These are phyloP conservation scores for Plutomurus gul DNA, from an alignment of 1,140 invertebrate genomes.

Conservation along the genomic window DNA sequence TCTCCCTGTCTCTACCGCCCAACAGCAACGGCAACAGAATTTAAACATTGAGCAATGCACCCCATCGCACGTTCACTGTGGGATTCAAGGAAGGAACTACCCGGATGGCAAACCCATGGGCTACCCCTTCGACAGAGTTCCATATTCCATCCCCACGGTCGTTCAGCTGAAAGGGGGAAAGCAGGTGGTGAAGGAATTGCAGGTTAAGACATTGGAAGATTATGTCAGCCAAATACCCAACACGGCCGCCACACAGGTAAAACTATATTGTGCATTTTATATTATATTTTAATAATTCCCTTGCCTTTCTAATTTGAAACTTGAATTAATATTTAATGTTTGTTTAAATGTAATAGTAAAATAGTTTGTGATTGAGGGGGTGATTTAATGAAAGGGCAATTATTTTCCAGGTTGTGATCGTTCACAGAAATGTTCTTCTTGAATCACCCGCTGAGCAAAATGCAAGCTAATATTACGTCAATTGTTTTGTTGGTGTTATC, in stretches of 20 bases:
- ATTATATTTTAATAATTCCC: too few species aligned
- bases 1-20: neutral
- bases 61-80: neutral
- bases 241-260: neutral
- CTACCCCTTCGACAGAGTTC: neutral
- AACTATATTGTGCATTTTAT: too few species aligned
- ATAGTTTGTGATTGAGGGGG: too few species aligned
- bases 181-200: neutral
- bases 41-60: neutral
- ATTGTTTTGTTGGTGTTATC: too few species aligned
- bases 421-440: too few species aligned
- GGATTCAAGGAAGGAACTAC: neutral
- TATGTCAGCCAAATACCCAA: neutral
- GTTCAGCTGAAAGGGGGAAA: neutral
- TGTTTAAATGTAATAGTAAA: too few species aligned
- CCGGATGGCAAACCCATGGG: neutral
- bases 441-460: too few species aligned
- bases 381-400: too few species aligned
- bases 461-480: too few species aligned
- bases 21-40: neutral
- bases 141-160: neutral
- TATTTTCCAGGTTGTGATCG: too few species aligned
- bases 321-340: too few species aligned
- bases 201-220: neutral
- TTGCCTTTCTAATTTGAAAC: too few species aligned